Evolutionary conservation across 53 echinoderm and acorn worm genomes (phyloP).

Genomic region (Hippasteria phrygiana): DNA sequence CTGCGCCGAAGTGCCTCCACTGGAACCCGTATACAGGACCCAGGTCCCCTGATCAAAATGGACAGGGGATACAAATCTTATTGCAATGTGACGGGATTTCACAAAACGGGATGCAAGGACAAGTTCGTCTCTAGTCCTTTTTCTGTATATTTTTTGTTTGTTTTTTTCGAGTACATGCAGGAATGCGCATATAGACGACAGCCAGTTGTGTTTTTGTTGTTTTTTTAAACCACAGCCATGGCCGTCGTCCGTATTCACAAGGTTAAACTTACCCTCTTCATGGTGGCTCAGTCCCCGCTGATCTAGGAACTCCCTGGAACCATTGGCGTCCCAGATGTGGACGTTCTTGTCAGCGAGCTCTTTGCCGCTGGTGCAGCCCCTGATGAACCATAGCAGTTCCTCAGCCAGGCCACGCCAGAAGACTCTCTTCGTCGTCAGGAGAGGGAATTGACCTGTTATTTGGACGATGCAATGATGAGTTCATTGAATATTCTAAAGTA

Average conservation of each 20-base stretch:
- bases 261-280: conserved; percentile 76
- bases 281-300: conserved; percentile 76
- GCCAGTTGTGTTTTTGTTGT: not conserved
- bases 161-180: no score
- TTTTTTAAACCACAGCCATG: no score
- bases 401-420: conserved; percentile 95
- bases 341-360: conserved; percentile 80
- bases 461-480: not conserved
- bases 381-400: conserved; percentile 94
- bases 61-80: not conserved
- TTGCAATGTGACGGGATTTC: not conserved
- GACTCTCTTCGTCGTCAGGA: conserved; percentile 94
- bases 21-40: conserved; percentile 99
- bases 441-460: conserved; percentile 86
- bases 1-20: conserved; percentile 97
- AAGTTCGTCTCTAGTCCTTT: no score
- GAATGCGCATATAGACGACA: no score
- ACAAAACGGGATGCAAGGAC: no score
- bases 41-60: conserved; percentile 78
- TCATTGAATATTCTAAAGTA: not conserved
- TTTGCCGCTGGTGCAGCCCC: conserved; percentile 83
- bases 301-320: conserved; percentile 90
- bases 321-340: conserved; percentile 94
- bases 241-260: no score
- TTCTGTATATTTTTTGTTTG: no score